A percentile compares a stretch with the other conserved stretches of the same genome.
These are phyloP conservation scores for Amblyteles armatorius DNA, from an alignment of 2,888 invertebrate genomes.

Conservation along the genomic window DNA sequence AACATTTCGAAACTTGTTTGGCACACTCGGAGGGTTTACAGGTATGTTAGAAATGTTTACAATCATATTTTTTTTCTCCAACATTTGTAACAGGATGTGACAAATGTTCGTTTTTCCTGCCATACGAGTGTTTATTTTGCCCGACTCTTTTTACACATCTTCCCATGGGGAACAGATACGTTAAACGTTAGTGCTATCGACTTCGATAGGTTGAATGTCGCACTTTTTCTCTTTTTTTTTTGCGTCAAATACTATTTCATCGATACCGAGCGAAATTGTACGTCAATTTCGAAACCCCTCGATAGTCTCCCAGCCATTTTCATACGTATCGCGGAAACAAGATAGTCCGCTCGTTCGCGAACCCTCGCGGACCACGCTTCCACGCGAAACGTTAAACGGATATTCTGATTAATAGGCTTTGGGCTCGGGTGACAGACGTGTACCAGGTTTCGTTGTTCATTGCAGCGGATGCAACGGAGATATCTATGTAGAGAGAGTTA, in stretches of 20 bases:
- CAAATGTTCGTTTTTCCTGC: background rate
- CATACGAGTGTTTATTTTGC: background rate
- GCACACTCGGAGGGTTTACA: background rate
- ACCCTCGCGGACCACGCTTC: slow-evolving; percentile 36
- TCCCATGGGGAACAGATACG: background rate
- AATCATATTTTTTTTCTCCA: too few species aligned
- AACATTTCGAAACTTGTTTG: too few species aligned
- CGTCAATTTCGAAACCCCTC: slow-evolving; percentile 6
- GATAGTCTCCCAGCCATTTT: slow-evolving; percentile 10
- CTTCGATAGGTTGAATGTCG: slow-evolving; percentile 4
- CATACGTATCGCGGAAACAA: slow-evolving; percentile 32
- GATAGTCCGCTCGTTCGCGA: slow-evolving; percentile 26
- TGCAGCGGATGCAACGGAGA: slow-evolving; percentile 1
- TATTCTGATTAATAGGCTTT: slow-evolving; percentile 64
- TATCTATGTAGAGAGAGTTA: slow-evolving; percentile 2
- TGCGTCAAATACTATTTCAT: background rate
- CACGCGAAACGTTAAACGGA: slow-evolving; percentile 53
- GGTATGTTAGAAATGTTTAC: background rate
- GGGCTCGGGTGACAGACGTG: slow-evolving; percentile 38
- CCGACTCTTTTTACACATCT: background rate
- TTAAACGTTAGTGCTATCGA: background rate
- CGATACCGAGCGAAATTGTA: background rate
- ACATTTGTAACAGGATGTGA: background rate
- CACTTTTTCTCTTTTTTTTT: background rate
- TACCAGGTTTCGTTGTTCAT: slow-evolving; percentile 10